Conservation (phyloP, 2,797 vertebrate species). For the Mionectes olivaceus region DNA sequence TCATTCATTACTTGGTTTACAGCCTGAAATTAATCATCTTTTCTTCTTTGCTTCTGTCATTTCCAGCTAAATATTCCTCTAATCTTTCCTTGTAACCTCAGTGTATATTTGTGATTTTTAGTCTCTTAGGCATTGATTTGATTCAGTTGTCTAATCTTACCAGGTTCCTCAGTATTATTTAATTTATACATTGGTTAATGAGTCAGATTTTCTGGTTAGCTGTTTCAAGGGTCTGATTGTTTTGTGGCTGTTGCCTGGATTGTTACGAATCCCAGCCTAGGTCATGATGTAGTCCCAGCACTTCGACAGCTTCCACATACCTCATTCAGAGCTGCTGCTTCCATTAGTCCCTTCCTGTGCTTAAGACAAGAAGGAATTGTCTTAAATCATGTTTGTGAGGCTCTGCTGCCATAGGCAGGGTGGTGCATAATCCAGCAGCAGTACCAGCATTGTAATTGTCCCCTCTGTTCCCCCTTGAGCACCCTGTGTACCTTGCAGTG, state of each 20-base stretch:
- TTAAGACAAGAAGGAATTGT: neutral
- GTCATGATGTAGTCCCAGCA: neutral
- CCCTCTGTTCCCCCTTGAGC: neutral
- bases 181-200: neutral
- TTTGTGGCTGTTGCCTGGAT: neutral
- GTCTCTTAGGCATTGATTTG: neutral
- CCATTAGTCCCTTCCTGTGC: neutral
- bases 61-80: conserved; percentile 15
- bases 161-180: neutral
- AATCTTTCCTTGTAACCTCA: neutral
- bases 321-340: neutral
- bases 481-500: neutral
- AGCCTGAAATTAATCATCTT: conserved; percentile 15
- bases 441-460: neutral
- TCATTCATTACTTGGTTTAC: neutral
- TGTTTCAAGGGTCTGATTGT: neutral
- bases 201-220: neutral
- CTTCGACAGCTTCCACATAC: neutral
- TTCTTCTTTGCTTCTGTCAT: neutral
- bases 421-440: neutral
- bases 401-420: neutral
- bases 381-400: neutral
- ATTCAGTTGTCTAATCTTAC: neutral
- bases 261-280: neutral
- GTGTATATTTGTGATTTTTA: neutral